Evolutionary conservation across 2,113 vertebrate genomes (phyloP), one percentile per base, ranked within the genome.

Genomic region (Lampris megalopsis): DNA sequence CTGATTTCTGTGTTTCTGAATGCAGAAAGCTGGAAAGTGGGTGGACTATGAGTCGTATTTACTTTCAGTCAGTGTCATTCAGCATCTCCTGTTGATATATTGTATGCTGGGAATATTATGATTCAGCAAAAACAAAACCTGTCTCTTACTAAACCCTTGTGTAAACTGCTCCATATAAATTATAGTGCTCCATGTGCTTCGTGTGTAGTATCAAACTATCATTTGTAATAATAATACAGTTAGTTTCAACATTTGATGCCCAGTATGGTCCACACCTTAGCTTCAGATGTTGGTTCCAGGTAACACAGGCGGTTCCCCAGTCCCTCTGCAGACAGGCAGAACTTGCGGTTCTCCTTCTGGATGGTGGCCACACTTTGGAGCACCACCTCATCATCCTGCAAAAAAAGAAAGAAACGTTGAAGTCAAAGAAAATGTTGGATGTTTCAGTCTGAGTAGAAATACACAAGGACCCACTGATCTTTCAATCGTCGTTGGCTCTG

Each of bases 381-480:
- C 68, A 99, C 98, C 90, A 98, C 98, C 94, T 98, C 97, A 71
- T 99, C 98, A 80, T 99, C 98, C 98, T 99, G 95, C 79, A 77
- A 80, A 63, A 63, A 78, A 50, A 78, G 86, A 79, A 8, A 70
- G 6, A 37, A 67, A 72, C 3, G 13, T 72, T 80, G 78, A 61
- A 56, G 67, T 41, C 50, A 62, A 63, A 24, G 24, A 48, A 10
- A 13, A 11, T 49, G 11, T 68, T 35, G 9, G 41, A 73, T 43
- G 66, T 57, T 43, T 2, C 35, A 63, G 72, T 76, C 70, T 5
- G 13, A 50, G 42, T 53, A 40, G 24, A 77, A 40, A 63, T 52
- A 40, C 73, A 81, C 68, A 56, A 69, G 24, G 48, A 41, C 5
- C 2, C 48, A 53, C 5, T 54, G 45, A 38, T 52, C 50, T 13